Conservation (phyloP, 23 tunicate species). For the Oikopleura dioica region DNA sequence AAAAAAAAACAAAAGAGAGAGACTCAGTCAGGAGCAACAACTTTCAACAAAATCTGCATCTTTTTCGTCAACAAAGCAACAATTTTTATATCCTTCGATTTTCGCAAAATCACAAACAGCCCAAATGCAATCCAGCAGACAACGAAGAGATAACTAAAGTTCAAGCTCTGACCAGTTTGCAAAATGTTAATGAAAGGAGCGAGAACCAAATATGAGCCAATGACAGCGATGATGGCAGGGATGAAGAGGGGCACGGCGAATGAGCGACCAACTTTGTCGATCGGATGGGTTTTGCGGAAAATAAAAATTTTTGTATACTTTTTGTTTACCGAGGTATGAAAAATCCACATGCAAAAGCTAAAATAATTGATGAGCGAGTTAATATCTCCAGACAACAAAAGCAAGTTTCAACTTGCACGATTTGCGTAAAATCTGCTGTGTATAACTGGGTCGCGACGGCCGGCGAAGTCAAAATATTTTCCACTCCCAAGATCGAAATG, state of each 20-base stretch:
- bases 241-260: constrained; percentile 45
- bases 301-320: not conserved
- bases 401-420: too few relatives aligned
- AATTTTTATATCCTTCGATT: not conserved
- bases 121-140: not conserved
- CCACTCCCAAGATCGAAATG: not conserved
- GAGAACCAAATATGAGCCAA: constrained; percentile 29
- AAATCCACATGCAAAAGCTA: constrained; percentile 12
- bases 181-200: constrained; percentile 69
- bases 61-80: not conserved
- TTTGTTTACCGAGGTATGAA: constrained; percentile 1
- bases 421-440: not conserved
- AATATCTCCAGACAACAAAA: constrained; percentile 20
- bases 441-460: not conserved
- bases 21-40: not conserved
- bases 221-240: constrained; percentile 39
- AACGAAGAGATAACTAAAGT: not conserved
- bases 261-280: not conserved
- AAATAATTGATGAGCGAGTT: constrained; percentile 22
- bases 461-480: not conserved
- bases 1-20: not conserved
- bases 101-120: not conserved
- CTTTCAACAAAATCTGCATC: not conserved
- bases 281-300: not conserved
- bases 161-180: not conserved